Percentiles rank a stretch among this genome's conserved stretches.
Conservation (phyloP, 2,113 vertebrate genomes). For the Panurus biarmicus region DNA sequence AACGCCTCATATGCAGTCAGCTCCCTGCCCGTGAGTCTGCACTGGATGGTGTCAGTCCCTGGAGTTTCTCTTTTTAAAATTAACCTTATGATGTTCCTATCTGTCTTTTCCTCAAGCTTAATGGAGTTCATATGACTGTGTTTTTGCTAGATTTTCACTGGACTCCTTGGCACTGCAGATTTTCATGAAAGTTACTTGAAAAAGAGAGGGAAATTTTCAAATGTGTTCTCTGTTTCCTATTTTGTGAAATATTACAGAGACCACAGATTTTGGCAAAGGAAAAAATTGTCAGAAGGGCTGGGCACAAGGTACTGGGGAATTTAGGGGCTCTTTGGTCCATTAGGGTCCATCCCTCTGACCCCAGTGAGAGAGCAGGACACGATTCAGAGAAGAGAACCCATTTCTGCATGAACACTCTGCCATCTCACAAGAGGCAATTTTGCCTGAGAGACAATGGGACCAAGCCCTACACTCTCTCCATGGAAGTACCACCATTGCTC, state of each 20-base stretch:
- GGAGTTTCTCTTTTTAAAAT: neutral
- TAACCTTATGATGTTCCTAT: neutral
- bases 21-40: neutral
- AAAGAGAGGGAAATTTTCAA: neutral
- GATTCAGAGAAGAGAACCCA: neutral
- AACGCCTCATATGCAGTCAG: neutral
- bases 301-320: rapidly evolving
- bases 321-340: neutral
- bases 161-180: neutral
- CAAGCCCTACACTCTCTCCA: neutral
- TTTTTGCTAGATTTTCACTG: neutral
- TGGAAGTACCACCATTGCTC: neutral
- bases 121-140: neutral
- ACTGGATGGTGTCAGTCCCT: neutral
- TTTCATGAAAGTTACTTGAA: neutral
- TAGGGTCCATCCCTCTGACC: neutral
- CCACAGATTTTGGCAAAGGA: neutral
- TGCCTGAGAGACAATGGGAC: neutral
- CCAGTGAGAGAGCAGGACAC: rapidly evolving
- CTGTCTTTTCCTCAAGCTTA: neutral
- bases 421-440: neutral
- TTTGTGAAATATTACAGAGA: neutral
- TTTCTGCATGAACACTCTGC: neutral
- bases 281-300: neutral
- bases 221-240: neutral